Percentiles rank a stretch among this genome's conserved stretches.
These are phyloP conservation scores for Seriola quinqueradiata DNA, from an alignment of 2,113 vertebrate species.

Conservation along the genomic window DNA sequence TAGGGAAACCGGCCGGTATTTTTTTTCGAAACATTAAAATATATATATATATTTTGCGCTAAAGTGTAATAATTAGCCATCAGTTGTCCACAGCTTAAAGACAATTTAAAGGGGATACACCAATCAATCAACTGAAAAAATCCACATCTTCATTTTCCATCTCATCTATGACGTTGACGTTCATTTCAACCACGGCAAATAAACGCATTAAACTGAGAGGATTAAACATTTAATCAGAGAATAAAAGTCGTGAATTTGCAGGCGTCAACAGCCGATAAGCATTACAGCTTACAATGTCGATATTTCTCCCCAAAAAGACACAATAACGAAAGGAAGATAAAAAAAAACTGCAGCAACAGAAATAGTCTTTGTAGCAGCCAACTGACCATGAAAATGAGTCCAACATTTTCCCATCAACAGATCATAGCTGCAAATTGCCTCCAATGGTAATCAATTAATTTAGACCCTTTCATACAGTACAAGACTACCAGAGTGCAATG, in stretches of 20 bases:
- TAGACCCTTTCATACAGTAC: conserved; percentile 23
- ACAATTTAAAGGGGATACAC: background rate
- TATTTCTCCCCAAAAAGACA: background rate
- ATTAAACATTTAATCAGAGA: conserved; percentile 50
- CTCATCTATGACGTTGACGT: background rate
- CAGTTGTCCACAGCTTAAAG: background rate
- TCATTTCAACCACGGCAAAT: background rate
- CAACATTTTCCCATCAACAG: conserved; percentile 51
- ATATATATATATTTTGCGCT: background rate
- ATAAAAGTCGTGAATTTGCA: background rate
- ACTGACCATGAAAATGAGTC: conserved; percentile 39
- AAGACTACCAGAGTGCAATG: conserved; percentile 3
- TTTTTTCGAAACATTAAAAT: background rate
- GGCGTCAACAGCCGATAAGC: background rate
- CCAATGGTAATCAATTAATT: conserved; percentile 61
- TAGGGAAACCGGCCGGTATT: background rate
- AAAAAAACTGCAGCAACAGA: conserved; percentile 12
- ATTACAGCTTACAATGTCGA: background rate
- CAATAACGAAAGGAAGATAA: background rate
- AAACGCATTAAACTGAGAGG: background rate
- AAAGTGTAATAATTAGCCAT: background rate
- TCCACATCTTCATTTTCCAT: background rate
- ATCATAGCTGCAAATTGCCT: conserved; percentile 53
- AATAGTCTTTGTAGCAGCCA: conserved; percentile 4
- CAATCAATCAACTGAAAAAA: background rate